Conservation (phyloP, 2,113 vertebrate species). For the Protobothrops flavoviridis region DNA sequence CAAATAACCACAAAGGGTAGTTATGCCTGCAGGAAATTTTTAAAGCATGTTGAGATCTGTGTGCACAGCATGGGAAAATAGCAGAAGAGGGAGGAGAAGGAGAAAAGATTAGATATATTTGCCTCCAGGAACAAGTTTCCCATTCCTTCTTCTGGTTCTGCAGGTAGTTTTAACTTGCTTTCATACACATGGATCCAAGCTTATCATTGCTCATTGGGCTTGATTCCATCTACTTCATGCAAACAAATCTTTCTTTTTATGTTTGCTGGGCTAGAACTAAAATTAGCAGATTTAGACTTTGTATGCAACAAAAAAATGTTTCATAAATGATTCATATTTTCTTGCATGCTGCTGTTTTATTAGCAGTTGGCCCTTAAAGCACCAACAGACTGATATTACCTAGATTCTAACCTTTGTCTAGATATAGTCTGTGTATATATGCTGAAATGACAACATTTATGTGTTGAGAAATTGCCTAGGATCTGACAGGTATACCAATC, state of each 20-base stretch:
- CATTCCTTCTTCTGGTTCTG: slow-evolving; percentile 57
- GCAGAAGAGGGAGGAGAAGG: slow-evolving; percentile 55
- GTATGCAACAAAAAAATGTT: slow-evolving; percentile 10
- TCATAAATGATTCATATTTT: slow-evolving; percentile 8
- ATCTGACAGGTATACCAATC: not conserved
- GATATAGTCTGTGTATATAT: not conserved
- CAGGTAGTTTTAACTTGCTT: slow-evolving; percentile 14
- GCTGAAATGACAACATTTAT: not conserved
- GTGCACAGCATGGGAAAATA: slow-evolving; percentile 62
- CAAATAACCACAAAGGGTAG: slow-evolving; percentile 54
- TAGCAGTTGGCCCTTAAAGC: not conserved
- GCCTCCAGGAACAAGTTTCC: slow-evolving; percentile 62
- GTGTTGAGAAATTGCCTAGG: not conserved
- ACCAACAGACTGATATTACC: not conserved
- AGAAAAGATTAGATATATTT: slow-evolving; percentile 54
- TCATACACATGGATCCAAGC: slow-evolving; percentile 29
- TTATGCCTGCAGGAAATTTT: slow-evolving; percentile 58
- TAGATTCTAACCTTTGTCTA: not conserved
- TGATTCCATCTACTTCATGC: slow-evolving; percentile 22
- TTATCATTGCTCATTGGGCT: slow-evolving; percentile 35
- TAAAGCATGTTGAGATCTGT: slow-evolving; percentile 63
- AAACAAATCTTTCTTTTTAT: slow-evolving; percentile 6
- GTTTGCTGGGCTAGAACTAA: slow-evolving; percentile 8
- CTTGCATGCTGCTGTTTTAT: not conserved
- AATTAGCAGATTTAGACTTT: slow-evolving; percentile 7